These are phyloP conservation scores for Pampusana beccarii DNA, from an alignment of 2,113 vertebrate species.

Conservation along the genomic window DNA sequence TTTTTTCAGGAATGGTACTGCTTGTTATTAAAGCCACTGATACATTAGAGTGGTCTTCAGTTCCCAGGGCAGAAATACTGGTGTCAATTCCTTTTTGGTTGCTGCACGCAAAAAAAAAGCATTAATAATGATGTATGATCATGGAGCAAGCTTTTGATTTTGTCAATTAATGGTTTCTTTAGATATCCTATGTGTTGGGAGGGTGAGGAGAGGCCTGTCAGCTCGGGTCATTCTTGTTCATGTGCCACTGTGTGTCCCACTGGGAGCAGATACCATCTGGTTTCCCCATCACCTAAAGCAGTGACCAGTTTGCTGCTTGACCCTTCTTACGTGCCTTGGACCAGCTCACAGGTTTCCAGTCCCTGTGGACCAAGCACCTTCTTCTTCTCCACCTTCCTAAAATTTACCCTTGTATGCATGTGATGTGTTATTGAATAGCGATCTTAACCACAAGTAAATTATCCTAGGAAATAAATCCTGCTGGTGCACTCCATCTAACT, in stretches of 20 bases:
- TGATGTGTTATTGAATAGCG: rapidly evolving
- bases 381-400: not conserved
- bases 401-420: not conserved
- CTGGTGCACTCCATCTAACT: not conserved
- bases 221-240: rapidly evolving
- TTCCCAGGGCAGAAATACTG: not conserved
- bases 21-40: not conserved
- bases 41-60: not conserved
- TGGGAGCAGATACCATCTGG: not conserved
- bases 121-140: rapidly evolving
- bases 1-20: not conserved
- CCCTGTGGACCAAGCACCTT: rapidly evolving
- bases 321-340: not conserved
- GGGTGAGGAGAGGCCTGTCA: not conserved
- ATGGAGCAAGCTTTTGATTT: not conserved
- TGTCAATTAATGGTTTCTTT: not conserved
- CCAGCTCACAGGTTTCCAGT: not conserved
- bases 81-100: not conserved
- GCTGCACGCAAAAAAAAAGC: not conserved
- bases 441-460: not conserved
- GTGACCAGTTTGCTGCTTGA: not conserved
- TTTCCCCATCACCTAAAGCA: rapidly evolving
- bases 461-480: not conserved
- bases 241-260: rapidly evolving
- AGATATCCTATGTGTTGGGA: not conserved